Evolutionary conservation across 2,113 vertebrate genomes (phyloP), one percentile per base, ranked within the genome.

Genomic region (Rhabdomys dilectus): DNA sequence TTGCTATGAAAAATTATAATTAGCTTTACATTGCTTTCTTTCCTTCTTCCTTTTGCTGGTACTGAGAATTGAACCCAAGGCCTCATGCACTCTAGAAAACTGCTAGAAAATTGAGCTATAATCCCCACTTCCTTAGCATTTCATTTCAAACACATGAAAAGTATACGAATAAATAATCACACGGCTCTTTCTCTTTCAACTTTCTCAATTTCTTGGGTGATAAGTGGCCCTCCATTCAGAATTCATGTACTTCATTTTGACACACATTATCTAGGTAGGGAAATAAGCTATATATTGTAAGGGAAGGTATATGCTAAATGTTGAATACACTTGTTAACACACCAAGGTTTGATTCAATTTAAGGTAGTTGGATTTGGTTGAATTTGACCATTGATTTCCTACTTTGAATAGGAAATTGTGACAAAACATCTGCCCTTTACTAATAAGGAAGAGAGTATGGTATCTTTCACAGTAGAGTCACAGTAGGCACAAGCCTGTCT

Each of bases 1-100:
- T 42, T 86, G 86, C n/a, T 93, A 31, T 66, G 45, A 95, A 93
- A 94, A 91, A 86, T 91, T 34, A 93, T 45, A 93, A 86, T 70
- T 94, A 89, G 45, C 34, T 68, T 93, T 95, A 42, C 24, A 87
- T 39, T 72, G 60, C 17, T 87, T 87, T 70, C 26, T 48, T 85
- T 68, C 17, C 42, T 45, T 48, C 68, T 31, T 66, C 34, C 56
- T 84, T 62, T 84, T 84, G 58, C 29, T 87, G 64, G 42, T 68
- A 68, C 2, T 22, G 6, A 11, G 6, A 29, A 68, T 8, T 70
- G 64, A 68, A 24, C 5, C 17, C 31, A 68, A 68, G 64, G 16
- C 29, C 19, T 87, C 17, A 36, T 70, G 17, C 19, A 87, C 51
- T 29, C 19, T 68, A 68, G 42, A 62, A 31, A 87, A 68, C 4